Percentiles rank a stretch among this genome's conserved stretches.
phyloP scores from a whole-genome alignment of 2,797 vertebrate genomes.

The Chaunax sp. region DNA sequence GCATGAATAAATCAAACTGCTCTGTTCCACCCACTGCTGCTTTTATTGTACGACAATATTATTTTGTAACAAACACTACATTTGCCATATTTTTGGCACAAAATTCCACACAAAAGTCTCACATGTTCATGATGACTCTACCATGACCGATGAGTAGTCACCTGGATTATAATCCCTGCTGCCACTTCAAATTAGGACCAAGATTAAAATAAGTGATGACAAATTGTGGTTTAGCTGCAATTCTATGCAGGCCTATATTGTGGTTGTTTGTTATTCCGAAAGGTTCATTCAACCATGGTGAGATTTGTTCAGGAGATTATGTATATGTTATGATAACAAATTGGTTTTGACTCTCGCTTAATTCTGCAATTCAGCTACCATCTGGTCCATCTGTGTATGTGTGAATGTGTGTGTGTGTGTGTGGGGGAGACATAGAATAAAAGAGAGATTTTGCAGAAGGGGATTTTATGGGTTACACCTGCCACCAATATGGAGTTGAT shows the following conservation, averaged over 20 bases:
- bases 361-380: constrained; percentile 70
- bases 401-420: constrained; percentile 44
- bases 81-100: neutral
- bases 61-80: neutral
- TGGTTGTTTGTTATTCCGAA: constrained; percentile 12
- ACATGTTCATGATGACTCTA: constrained; percentile 35
- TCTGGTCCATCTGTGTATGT: constrained; percentile 75
- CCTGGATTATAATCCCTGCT: constrained; percentile 61
- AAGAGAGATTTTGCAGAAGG: constrained; percentile 23
- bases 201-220: constrained; percentile 54
- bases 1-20: constrained; percentile 25
- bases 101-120: constrained; percentile 12
- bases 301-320: constrained; percentile 58
- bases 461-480: constrained; percentile 42
- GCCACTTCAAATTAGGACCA: constrained; percentile 48
- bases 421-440: constrained; percentile 14
- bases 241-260: constrained; percentile 14
- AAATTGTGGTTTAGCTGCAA: constrained; percentile 38
- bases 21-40: constrained; percentile 24
- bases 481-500: constrained; percentile 20
- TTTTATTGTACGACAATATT: constrained; percentile 10
- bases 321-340: constrained; percentile 63
- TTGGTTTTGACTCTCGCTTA: constrained; percentile 59
- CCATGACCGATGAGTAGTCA: constrained; percentile 35
- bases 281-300: constrained; percentile 36